phyloP scores from a whole-genome alignment of 2,888 invertebrate genomes.

The Pegoplata infirma region DNA sequence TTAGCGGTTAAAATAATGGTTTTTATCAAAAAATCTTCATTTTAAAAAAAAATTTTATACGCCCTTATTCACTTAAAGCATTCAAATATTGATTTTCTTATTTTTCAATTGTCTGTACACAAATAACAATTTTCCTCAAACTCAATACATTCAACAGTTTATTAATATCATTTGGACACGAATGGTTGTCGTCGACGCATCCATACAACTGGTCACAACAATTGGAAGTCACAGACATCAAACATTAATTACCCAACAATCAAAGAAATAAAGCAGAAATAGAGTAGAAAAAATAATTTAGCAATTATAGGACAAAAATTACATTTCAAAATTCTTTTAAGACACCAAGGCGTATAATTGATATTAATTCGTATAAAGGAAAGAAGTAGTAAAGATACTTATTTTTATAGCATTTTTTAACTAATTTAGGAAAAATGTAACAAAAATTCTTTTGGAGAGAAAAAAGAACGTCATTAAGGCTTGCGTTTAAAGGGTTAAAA shows the following conservation, averaged over 20 bases:
- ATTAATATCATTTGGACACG: not conserved
- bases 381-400: not conserved
- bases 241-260: slow-evolving; percentile 7
- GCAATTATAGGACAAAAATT: not conserved
- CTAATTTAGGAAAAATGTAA: no score
- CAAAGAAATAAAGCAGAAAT: slow-evolving; percentile 1
- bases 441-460: no score
- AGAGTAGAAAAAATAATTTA: not conserved
- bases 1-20: no score
- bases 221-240: not conserved
- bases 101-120: no score
- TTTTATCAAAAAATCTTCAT: no score
- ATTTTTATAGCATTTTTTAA: not conserved
- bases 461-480: no score
- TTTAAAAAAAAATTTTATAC: no score
- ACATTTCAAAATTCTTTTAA: not conserved
- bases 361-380: slow-evolving; percentile 21
- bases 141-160: slow-evolving; percentile 2
- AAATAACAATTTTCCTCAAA: not conserved
- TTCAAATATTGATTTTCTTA: no score
- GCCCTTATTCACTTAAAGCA: no score
- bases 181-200: not conserved
- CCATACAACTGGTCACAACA: not conserved
- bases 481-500: no score
- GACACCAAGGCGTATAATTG: slow-evolving; percentile 18